These are phyloP conservation scores for Dolichotis patagonum DNA, from an alignment of 2,113 vertebrate species.

Conservation along the genomic window DNA sequence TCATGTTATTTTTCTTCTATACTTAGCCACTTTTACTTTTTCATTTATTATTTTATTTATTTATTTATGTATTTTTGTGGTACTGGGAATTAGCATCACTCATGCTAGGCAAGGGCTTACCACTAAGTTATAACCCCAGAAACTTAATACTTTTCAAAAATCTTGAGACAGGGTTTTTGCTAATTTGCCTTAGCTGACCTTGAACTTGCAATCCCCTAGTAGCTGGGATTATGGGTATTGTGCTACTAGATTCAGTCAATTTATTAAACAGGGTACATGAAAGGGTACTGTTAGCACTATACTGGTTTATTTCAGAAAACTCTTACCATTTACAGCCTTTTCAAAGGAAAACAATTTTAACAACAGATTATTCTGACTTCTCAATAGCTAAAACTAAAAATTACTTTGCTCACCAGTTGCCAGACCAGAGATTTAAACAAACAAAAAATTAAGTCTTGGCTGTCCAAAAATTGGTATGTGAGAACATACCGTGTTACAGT, in stretches of 20 bases:
- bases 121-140: neutral
- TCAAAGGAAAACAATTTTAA: slow-evolving; percentile 41
- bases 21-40: neutral
- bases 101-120: neutral
- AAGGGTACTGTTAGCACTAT: neutral
- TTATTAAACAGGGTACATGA: neutral
- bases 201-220: neutral
- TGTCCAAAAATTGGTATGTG: slow-evolving; percentile 22
- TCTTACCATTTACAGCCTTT: neutral
- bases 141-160: neutral
- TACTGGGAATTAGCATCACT: neutral
- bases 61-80: neutral
- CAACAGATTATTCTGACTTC: slow-evolving; percentile 50
- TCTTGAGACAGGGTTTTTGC: neutral
- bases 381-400: slow-evolving; percentile 53
- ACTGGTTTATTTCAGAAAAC: slow-evolving; percentile 19
- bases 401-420: slow-evolving; percentile 13
- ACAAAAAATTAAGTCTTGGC: neutral
- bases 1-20: neutral
- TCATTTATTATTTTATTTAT: too few relatives aligned
- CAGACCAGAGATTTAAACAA: slow-evolving; percentile 33
- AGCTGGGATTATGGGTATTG: neutral
- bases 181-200: neutral
- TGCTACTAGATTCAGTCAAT: neutral
- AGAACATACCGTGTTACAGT: slow-evolving; percentile 24